Conservation (phyloP, 2,113 vertebrate genomes). For the Neogobius melanostomus region DNA sequence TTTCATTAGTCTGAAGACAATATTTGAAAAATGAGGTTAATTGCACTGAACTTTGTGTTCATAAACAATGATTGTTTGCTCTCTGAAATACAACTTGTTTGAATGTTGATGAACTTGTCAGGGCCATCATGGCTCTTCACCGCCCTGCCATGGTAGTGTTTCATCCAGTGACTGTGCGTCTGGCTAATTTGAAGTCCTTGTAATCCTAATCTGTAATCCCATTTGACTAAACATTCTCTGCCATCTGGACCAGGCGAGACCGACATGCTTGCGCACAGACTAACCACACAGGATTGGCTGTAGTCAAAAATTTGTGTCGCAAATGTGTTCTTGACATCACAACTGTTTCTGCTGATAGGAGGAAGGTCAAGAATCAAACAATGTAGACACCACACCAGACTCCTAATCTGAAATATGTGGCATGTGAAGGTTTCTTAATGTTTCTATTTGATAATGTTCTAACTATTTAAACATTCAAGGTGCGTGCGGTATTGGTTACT, state of each 20-base stretch:
- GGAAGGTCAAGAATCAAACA: constrained; percentile 26
- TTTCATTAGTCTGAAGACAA: too few relatives aligned
- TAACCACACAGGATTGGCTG: constrained; percentile 49
- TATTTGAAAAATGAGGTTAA: not conserved
- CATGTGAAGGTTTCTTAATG: constrained; percentile 47
- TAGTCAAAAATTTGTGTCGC: constrained; percentile 4
- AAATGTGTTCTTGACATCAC: not conserved
- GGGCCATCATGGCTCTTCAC: not conserved
- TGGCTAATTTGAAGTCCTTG: constrained; percentile 65
- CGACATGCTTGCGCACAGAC: constrained; percentile 19
- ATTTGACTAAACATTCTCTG: constrained; percentile 75
- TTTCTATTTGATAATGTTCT: not conserved
- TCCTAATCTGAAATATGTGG: constrained; percentile 28
- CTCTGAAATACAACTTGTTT: not conserved
- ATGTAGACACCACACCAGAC: constrained; percentile 38
- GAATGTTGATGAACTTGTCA: constrained; percentile 9
- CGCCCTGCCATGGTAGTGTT: constrained; percentile 43
- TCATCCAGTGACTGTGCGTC: constrained; percentile 68
- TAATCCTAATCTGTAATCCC: constrained; percentile 80
- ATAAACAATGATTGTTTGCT: not conserved
- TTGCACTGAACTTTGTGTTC: not conserved
- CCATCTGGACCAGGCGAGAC: constrained; percentile 73
- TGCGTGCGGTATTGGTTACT: not conserved
- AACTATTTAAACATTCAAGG: constrained; percentile 23
- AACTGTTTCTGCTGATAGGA: constrained; percentile 16